phyloP scores from a whole-genome alignment of 2,888 invertebrate species.

The Clitarchus hookeri region DNA sequence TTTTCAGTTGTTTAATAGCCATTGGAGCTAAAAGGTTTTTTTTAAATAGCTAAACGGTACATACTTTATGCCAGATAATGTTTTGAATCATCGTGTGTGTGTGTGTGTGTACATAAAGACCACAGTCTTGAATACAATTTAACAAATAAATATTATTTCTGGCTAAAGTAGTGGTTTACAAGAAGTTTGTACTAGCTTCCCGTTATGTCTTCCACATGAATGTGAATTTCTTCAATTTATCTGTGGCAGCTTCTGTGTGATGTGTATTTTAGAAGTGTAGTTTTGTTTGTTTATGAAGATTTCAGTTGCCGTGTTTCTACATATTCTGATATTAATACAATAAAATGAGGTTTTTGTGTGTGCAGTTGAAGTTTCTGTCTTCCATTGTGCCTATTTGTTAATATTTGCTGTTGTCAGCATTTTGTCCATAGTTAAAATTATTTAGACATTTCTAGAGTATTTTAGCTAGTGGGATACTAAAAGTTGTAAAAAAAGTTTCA shows the following conservation, averaged over 20 bases:
- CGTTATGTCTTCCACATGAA: not conserved
- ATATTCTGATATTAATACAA: not conserved
- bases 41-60: too few relatives aligned
- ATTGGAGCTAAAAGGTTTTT: too few relatives aligned
- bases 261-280: not conserved
- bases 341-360: not conserved
- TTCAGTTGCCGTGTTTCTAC: not conserved
- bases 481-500: not conserved
- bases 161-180: not conserved
- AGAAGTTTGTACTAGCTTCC: not conserved
- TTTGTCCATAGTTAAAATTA: not conserved
- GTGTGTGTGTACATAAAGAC: too few relatives aligned
- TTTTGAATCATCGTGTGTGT: too few relatives aligned
- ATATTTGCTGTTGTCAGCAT: not conserved
- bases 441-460: not conserved
- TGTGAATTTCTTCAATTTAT: not conserved
- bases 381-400: not conserved
- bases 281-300: not conserved
- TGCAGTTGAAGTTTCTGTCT: not conserved
- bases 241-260: too few relatives aligned
- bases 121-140: not conserved
- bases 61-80: too few relatives aligned
- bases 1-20: too few relatives aligned
- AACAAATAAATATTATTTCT: not conserved
- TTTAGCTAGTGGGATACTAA: not conserved